A percentile compares a stretch with the other conserved stretches of the same genome.
Conservation (phyloP, 2,888 invertebrate genomes). For the Odontomyia ornata region DNA sequence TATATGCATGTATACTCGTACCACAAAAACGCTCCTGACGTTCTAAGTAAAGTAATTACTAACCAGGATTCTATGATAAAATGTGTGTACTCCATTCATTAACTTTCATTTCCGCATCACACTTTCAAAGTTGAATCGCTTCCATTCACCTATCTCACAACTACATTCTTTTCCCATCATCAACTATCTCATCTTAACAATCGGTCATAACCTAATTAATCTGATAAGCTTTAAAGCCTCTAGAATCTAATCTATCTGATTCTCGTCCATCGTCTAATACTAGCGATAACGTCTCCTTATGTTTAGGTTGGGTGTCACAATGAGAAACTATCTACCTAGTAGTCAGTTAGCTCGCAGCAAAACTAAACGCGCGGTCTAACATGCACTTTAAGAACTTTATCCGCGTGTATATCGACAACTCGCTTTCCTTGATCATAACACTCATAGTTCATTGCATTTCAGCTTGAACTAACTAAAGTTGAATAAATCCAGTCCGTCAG, state of each 20-base stretch:
- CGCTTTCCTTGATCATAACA: constrained; percentile 39
- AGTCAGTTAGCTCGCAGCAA: background rate
- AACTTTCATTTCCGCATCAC: no score
- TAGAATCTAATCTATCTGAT: background rate
- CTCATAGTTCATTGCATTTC: constrained; percentile 39
- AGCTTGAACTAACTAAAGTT: constrained; percentile 9
- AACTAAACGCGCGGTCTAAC: background rate
- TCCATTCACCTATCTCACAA: no score
- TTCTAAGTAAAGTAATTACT: no score
- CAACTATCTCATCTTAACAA: constrained; percentile 19
- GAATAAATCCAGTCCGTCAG: no score
- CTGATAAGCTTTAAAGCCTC: constrained; percentile 24
- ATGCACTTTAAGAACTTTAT: background rate
- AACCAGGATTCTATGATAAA: no score
- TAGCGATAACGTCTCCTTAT: background rate
- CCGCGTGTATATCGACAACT: background rate
- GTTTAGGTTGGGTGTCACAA: constrained; percentile 34
- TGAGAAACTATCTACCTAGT: background rate
- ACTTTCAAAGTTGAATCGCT: no score
- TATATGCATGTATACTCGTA: no score
- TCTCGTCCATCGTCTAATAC: background rate
- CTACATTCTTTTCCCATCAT: no score
- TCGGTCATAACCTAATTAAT: constrained; percentile 39
- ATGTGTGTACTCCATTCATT: no score
- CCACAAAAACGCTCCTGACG: no score